Conservation (phyloP, 1,140 invertebrate genomes). For the Harpegnathos saltator region DNA sequence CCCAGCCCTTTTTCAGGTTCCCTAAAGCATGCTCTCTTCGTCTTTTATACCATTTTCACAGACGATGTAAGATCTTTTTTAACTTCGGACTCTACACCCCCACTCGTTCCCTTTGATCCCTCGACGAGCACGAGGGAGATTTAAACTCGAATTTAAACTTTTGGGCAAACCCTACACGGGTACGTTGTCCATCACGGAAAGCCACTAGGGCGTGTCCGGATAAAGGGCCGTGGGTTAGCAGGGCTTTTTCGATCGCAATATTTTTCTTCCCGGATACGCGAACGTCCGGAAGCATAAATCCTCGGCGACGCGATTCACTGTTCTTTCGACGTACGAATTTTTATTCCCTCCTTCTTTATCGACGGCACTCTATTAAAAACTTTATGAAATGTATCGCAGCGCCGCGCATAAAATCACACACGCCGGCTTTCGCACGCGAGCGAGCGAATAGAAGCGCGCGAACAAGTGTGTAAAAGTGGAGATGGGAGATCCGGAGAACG, state of each 20-base stretch:
- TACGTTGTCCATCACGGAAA: conserved; percentile 55
- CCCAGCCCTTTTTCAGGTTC: neutral
- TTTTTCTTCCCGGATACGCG: conserved; percentile 49
- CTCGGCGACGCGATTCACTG: conserved; percentile 18
- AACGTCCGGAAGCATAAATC: conserved; percentile 52
- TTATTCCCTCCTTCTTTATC: conserved; percentile 1
- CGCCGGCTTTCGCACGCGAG: neutral
- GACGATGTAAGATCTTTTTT: conserved; percentile 44
- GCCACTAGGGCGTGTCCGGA: conserved; percentile 52
- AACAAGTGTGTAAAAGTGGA: no score
- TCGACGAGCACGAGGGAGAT: conserved; percentile 25
- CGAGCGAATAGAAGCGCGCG: no score
- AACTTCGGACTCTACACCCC: conserved; percentile 22
- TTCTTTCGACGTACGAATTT: conserved; percentile 21
- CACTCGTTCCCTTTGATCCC: conserved; percentile 35
- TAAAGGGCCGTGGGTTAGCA: conserved; percentile 36
- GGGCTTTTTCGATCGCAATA: conserved; percentile 51
- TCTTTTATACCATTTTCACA: neutral
- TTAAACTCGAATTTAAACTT: conserved; percentile 60
- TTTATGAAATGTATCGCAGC: neutral
- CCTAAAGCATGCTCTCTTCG: neutral
- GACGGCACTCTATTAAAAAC: conserved; percentile 21
- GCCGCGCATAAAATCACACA: neutral
- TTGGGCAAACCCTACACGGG: conserved; percentile 47
- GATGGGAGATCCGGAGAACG: no score